Evolutionary conservation across 2,888 invertebrate species (phyloP).

Genomic region (Dasysyrphus tricinctus): DNA sequence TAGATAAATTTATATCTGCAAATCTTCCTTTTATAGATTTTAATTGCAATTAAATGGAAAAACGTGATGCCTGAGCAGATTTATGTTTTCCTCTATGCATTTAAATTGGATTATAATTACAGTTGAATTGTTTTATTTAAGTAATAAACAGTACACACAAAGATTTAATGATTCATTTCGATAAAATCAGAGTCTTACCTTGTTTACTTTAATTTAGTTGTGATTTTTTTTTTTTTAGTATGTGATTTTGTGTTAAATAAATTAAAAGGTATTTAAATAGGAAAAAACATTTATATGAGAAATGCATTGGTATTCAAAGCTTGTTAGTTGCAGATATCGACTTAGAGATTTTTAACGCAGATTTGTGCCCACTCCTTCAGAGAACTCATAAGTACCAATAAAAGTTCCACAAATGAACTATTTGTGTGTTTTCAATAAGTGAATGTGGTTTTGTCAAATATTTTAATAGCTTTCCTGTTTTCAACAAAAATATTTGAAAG

Average conservation of each 20-base stretch:
- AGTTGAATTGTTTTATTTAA: conserved; percentile 22
- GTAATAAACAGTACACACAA: not conserved
- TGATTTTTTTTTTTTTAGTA: not conserved
- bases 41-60: conserved; percentile 44
- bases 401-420: no score
- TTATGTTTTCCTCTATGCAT: conserved; percentile 38
- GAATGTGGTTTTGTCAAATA: no score
- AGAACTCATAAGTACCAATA: no score
- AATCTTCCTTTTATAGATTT: conserved; percentile 38
- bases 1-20: conserved; percentile 9
- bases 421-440: no score
- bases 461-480: no score
- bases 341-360: no score
- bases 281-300: no score
- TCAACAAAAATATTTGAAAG: no score
- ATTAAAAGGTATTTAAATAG: no score
- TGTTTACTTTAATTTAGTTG: not conserved
- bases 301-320: no score
- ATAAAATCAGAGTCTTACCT: not conserved
- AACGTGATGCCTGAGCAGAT: conserved; percentile 3
- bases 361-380: no score
- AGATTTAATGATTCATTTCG: conserved; percentile 3
- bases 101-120: conserved; percentile 25
- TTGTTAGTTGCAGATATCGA: no score
- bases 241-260: not conserved